These are phyloP conservation scores for Metridium senile DNA, from an alignment of 92 coral and sea anemone genomes.

Conservation along the genomic window DNA sequence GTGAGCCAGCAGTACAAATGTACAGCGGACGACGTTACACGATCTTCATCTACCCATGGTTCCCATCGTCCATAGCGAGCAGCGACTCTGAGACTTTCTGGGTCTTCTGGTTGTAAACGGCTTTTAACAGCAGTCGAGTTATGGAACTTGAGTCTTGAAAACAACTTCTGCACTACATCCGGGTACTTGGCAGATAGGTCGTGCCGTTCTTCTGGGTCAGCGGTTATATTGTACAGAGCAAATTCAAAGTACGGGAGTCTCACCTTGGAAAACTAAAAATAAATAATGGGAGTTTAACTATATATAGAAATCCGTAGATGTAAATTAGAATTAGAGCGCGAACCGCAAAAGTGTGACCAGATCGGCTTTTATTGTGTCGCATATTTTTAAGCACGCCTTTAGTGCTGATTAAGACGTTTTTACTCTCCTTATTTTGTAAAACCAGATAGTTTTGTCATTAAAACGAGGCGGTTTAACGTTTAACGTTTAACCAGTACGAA, in stretches of 20 bases:
- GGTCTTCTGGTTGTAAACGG: slow-evolving; percentile 23
- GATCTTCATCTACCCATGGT: slow-evolving; percentile 37
- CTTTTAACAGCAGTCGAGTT: slow-evolving; percentile 13
- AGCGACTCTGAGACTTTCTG: slow-evolving; percentile 11
- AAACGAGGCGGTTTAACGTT: too few species aligned
- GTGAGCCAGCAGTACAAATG: slow-evolving; percentile 6
- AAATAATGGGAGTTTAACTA: background rate
- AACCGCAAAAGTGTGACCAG: too few species aligned
- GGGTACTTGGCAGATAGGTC: slow-evolving; percentile 43
- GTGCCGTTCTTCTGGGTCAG: slow-evolving; percentile 55
- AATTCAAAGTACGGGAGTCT: slow-evolving; percentile 33
- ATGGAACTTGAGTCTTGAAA: slow-evolving; percentile 28
- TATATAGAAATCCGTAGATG: too few species aligned
- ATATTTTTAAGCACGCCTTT: too few species aligned
- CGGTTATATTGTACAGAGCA: slow-evolving; percentile 54
- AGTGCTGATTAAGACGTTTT: too few species aligned
- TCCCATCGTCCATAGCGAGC: slow-evolving; percentile 18
- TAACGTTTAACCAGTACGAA: too few species aligned
- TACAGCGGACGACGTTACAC: background rate
- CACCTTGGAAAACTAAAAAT: slow-evolving; percentile 11
- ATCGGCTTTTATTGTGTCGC: too few species aligned
- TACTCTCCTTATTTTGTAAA: too few species aligned
- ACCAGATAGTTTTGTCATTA: too few species aligned
- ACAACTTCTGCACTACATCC: slow-evolving; percentile 34
- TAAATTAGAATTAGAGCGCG: too few species aligned